These are phyloP conservation scores for Leptobrachium leishanense DNA, from an alignment of 2,113 vertebrate species.

Conservation along the genomic window DNA sequence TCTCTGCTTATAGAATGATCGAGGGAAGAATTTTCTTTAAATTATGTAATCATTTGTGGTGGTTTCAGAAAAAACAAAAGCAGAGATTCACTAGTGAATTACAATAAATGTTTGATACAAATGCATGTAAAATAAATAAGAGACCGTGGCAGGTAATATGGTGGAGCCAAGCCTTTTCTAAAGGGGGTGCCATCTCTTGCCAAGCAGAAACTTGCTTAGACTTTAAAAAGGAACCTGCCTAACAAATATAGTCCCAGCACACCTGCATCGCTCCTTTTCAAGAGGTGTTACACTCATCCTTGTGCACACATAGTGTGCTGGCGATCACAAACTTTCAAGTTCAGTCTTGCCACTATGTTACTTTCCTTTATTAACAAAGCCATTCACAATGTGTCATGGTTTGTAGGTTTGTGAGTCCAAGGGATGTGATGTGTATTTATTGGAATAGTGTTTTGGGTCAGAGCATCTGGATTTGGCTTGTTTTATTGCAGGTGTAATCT, in stretches of 20 bases:
- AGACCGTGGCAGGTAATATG: background rate
- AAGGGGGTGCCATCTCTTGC: background rate
- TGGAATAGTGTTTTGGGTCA: constrained; percentile 40
- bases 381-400: constrained; percentile 18
- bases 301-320: constrained; percentile 33
- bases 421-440: constrained; percentile 28
- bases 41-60: too few species aligned
- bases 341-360: constrained; percentile 23
- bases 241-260: constrained; percentile 38
- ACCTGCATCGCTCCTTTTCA: constrained; percentile 39
- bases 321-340: constrained; percentile 21
- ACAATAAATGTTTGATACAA: too few species aligned
- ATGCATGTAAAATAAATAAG: background rate
- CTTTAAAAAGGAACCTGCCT: constrained; percentile 15
- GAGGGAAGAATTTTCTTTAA: too few species aligned
- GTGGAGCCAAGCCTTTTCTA: background rate
- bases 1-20: too few species aligned
- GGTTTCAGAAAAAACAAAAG: too few species aligned
- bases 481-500: constrained; percentile 34
- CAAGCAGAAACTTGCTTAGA: constrained; percentile 24
- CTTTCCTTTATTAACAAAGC: constrained; percentile 10
- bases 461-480: constrained; percentile 12
- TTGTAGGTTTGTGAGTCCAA: background rate
- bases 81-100: too few species aligned
- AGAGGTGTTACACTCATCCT: constrained; percentile 45